Base-by-base conservation (phyloP, 1,140 invertebrate species). In the Drosophila asahinai region DNA sequence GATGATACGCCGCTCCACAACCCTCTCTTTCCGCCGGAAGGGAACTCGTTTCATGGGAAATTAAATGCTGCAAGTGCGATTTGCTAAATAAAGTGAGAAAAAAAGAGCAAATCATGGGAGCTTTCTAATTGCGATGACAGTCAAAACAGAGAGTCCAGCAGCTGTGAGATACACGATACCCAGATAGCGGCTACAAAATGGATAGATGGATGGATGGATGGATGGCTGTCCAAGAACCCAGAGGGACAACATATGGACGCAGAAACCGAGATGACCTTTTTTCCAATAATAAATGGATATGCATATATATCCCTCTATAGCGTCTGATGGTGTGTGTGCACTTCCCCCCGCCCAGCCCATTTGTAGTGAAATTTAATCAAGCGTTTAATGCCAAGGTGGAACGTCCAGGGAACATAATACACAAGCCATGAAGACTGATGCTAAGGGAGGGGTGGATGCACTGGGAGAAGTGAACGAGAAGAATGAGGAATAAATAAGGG, bases 341-440 rank as follows among this genome's bases (percentile, higher is more conserved):
- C 63, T 49, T 55, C 62, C 75, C 74, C 61, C 65, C 33, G 84
- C 70, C 86, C 84, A 81, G 22, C 78, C 67, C 78, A 79, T 90
- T 90, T 90, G 86, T 90, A 91, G 89, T 91, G 89, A 91, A 91
- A 91, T 91, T 91, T 91, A 91, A 91, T 91, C 89, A 91, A 91
- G 89, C 89, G 89, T 91, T 91, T 91, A 91, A 91, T 91, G 86
- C 81, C 82, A 80, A 80, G 90, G 83, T 91, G 89, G 89, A 91
- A 91, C 84, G 63, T 77, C 83, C 30, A 79, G 63, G 65, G 74
- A 90, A 90, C 51, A 87, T 80, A 81, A 82, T 91, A 84, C 78
- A 81, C 40, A 70, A 30, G 43, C 25, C 47, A 40, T 25, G 19
- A 75, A 38, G 47, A 40, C 49, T 15, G 45, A 58, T 30, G 38